phyloP scores from a whole-genome alignment of 2,113 vertebrate genomes.

The Tetrax tetrax region DNA sequence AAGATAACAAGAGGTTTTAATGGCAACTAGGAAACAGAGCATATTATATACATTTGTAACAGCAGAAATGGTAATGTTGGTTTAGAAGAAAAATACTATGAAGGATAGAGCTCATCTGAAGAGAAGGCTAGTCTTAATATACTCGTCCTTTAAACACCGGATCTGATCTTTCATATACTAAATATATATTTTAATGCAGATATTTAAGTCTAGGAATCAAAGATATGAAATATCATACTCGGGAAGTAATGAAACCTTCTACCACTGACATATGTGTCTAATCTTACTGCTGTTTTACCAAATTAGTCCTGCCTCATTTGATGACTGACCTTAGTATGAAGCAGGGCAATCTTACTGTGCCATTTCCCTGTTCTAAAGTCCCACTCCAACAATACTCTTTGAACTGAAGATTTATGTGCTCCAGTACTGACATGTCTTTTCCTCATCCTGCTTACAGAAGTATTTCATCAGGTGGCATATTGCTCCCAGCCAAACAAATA shows the following conservation, averaged over 20 bases:
- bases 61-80: background rate
- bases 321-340: background rate
- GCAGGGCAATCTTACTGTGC: background rate
- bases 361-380: background rate
- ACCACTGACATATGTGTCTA: background rate
- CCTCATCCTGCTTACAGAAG: background rate
- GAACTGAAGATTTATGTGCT: background rate
- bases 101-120: background rate
- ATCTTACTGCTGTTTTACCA: background rate
- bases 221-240: background rate
- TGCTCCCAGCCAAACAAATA: constrained; percentile 13
- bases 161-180: background rate
- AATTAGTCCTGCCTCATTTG: background rate
- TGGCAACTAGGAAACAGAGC: background rate
- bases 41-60: background rate
- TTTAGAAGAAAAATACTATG: background rate
- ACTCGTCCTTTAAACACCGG: background rate
- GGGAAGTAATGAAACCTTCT: background rate
- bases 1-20: background rate
- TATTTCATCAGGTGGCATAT: constrained; percentile 23
- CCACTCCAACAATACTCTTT: background rate
- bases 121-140: background rate
- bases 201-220: background rate
- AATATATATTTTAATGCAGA: background rate
- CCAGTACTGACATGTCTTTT: background rate